Base-by-base conservation (phyloP, 2,888 invertebrate genomes). In the Ctenicera cuprea region DNA sequence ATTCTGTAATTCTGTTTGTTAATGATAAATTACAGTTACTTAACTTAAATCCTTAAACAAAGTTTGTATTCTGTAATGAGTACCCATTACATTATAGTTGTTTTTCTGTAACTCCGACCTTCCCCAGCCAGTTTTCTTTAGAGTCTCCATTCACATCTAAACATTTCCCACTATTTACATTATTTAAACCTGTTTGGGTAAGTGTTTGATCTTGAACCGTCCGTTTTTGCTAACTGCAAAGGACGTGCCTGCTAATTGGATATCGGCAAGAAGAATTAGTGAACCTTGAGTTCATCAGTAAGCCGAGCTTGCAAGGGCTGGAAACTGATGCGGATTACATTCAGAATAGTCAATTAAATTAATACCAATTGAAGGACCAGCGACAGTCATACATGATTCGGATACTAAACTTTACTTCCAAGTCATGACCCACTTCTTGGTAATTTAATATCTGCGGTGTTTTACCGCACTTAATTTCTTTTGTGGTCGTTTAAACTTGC, bases 401-500 rank as follows among this genome's bases (percentile, higher is more conserved):
- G n/a, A 5, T 7, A n/a, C 59, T 59, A 12, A 38, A 16, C 54
- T 30, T 14, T 22, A 26, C 11, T 33, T 1, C 33, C 30, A 38
- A 59, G 38, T 59, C 59, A 59, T 59, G 59, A 59, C 59, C 59
- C 20, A 59, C 12, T 59, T 59, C 59, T 59, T 59, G 12, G 18
- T 38, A 59, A 59, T 33, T 59, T 37, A 59, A 59, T 59, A 22
- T 22, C 18, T 9, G 16, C 59, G 14, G 30, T 54, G 33, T 54
- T 54, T 54, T 14, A 33, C 30, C 26, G 33, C n/a, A 54, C 54
- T 54, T 54, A 54, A 54, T 54, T 54, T 54, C 37, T 54, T 66
- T 66, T 66, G 54, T 80, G 61, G 79, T 77, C 66, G 54, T 54
- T 54, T 54, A 54, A 54, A 54, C 30, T 14, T 7, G 54, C 7